These are phyloP conservation scores for Psittacula cyanocephala DNA, from an alignment of 2,113 vertebrate genomes.

Conservation along the genomic window DNA sequence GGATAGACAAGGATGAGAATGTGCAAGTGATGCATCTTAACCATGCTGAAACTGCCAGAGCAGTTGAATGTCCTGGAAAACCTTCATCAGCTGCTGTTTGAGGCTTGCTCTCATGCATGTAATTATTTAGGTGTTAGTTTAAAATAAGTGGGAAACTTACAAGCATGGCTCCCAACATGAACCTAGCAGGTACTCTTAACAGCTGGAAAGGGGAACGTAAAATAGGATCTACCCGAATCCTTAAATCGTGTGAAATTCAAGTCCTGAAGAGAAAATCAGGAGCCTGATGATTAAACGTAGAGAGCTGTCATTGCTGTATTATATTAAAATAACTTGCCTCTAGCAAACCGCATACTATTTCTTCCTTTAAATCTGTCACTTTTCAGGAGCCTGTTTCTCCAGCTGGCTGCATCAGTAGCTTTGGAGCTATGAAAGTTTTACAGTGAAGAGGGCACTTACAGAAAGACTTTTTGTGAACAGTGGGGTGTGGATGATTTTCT, in stretches of 20 bases:
- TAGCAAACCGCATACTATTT: slow-evolving; percentile 60
- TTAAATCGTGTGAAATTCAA: slow-evolving; percentile 58
- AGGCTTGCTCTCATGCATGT: neutral
- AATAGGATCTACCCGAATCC: slow-evolving; percentile 26
- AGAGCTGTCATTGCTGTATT: slow-evolving; percentile 70
- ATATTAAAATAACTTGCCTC: slow-evolving; percentile 76
- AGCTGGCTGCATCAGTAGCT: slow-evolving; percentile 60
- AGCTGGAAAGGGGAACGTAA: neutral
- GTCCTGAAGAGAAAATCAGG: slow-evolving; percentile 54
- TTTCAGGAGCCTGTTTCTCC: slow-evolving; percentile 59
- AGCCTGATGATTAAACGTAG: slow-evolving; percentile 66
- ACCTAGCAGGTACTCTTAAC: slow-evolving; percentile 1
- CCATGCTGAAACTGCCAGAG: neutral
- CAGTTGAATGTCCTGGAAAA: neutral
- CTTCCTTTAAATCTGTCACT: slow-evolving; percentile 73
- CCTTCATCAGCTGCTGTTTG: neutral
- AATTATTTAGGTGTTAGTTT: slow-evolving; percentile 56
- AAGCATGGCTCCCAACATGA: slow-evolving; percentile 1
- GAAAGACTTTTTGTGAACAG: slow-evolving; percentile 19
- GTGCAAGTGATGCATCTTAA: neutral
- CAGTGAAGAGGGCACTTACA: slow-evolving; percentile 18
- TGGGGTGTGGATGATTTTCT: neutral
- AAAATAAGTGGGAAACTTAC: slow-evolving; percentile 60
- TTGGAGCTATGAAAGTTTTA: slow-evolving; percentile 60
- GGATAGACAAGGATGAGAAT: neutral